Percentiles rank a stretch among this genome's conserved stretches.
Conservation (phyloP, 1,140 invertebrate genomes). For the Cepaea nemoralis region DNA sequence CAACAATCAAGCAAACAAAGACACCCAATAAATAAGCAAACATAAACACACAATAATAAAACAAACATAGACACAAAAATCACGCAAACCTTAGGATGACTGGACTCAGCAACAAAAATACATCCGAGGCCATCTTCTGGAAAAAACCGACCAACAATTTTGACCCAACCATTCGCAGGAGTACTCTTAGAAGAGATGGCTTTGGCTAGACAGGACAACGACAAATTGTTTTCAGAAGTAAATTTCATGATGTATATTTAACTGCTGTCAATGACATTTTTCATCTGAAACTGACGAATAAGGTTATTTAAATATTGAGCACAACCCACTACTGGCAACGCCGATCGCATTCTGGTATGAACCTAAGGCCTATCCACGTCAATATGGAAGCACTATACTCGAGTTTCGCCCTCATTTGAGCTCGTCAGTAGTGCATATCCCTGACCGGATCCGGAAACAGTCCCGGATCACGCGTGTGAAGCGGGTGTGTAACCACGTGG, state of each 20-base stretch:
- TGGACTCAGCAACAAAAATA: slow-evolving; percentile 43
- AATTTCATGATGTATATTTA: background rate
- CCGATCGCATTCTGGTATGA: too few species aligned
- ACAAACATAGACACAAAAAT: background rate
- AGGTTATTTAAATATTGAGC: too few species aligned
- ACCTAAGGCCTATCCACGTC: too few species aligned
- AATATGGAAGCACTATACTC: too few species aligned
- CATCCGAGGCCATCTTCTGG: slow-evolving; percentile 43
- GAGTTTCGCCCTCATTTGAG: too few species aligned
- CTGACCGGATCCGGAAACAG: too few species aligned
- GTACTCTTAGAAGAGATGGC: slow-evolving; percentile 43
- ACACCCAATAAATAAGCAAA: too few species aligned
- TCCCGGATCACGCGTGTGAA: too few species aligned
- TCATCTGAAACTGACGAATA: background rate
- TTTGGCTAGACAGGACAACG: slow-evolving; percentile 18
- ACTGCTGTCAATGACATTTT: background rate
- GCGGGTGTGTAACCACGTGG: too few species aligned
- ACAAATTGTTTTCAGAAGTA: background rate
- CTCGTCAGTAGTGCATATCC: too few species aligned
- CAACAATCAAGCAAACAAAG: too few species aligned
- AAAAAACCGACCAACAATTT: slow-evolving; percentile 38
- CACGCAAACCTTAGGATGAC: slow-evolving; percentile 47
- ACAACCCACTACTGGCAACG: too few species aligned
- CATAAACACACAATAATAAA: background rate
- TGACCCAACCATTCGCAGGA: slow-evolving; percentile 31